phyloP scores from a whole-genome alignment of 1,140 invertebrate species.

The Metopolophium dirhodum region DNA sequence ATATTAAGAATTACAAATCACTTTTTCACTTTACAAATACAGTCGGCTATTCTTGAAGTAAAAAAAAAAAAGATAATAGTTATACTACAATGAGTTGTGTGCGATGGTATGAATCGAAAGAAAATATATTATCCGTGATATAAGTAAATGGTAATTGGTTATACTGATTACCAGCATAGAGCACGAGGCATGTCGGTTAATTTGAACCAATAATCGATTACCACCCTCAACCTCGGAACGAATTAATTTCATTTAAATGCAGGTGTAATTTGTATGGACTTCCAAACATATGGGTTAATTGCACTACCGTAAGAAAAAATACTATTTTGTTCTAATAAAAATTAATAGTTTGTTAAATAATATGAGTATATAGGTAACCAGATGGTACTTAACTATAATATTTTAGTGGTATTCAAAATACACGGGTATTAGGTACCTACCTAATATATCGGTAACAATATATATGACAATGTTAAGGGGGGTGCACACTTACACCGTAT shows the following conservation, averaged over 20 bases:
- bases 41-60: neutral
- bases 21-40: neutral
- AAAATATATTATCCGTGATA: neutral
- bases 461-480: neutral
- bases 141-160: neutral
- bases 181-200: neutral
- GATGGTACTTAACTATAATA: neutral
- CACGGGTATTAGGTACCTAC: neutral
- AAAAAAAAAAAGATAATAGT: neutral
- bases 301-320: neutral
- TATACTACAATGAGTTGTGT: neutral
- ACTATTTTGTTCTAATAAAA: neutral
- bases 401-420: neutral
- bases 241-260: neutral
- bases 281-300: neutral
- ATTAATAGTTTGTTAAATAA: neutral
- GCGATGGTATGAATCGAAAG: neutral
- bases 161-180: neutral
- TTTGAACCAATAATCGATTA: slow-evolving; percentile 3
- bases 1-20: neutral
- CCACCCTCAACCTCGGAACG: neutral
- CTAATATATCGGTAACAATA: neutral
- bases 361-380: neutral
- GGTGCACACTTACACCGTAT: too few relatives aligned
- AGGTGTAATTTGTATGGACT: neutral